Evolutionary conservation across 2,888 invertebrate genomes (phyloP).

Genomic region (Sphinx pinastri): DNA sequence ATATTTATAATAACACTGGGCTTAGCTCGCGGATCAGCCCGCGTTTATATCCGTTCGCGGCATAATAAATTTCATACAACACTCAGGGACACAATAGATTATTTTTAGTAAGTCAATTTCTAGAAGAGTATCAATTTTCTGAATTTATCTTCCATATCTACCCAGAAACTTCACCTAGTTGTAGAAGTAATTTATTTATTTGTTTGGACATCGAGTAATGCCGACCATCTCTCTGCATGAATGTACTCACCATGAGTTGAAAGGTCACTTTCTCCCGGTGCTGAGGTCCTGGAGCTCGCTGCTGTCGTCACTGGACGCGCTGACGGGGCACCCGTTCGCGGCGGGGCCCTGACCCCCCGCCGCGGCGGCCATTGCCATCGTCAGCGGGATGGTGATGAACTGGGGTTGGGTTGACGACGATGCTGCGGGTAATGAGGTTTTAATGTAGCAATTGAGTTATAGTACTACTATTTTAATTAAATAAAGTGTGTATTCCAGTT

Average conservation of each 20-base stretch:
- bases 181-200: not conserved
- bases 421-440: slow-evolving; percentile 41
- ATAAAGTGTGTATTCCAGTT: no score
- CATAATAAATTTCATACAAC: no score
- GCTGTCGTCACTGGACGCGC: slow-evolving; percentile 78
- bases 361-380: slow-evolving; percentile 86
- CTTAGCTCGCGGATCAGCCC: no score
- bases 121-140: no score
- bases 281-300: slow-evolving; percentile 80
- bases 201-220: not conserved
- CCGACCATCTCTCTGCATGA: not conserved
- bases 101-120: no score
- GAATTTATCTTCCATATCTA: no score
- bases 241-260: not conserved
- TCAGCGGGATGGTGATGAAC: slow-evolving; percentile 88
- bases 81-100: no score
- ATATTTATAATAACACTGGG: no score
- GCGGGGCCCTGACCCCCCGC: slow-evolving; percentile 63
- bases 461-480: not conserved
- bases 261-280: slow-evolving; percentile 75
- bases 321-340: slow-evolving; percentile 78
- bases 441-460: not conserved
- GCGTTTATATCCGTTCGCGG: no score
- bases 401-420: slow-evolving; percentile 82
- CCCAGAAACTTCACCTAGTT: no score